Base-by-base conservation (phyloP, 2,888 invertebrate species). In the Elegia similella region DNA sequence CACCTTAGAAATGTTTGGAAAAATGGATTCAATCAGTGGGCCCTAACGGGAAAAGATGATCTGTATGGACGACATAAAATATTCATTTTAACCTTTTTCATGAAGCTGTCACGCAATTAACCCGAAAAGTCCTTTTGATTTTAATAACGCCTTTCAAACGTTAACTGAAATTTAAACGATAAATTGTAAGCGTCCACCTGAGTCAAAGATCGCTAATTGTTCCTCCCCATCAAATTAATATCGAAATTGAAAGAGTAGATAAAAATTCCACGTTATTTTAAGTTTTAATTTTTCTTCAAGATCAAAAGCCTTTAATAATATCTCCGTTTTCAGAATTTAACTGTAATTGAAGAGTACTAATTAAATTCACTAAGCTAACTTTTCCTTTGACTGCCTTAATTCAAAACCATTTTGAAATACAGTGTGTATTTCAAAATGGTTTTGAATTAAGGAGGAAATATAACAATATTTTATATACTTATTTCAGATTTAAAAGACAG, bases 61-160 rank as follows among this genome's bases (percentile, higher is more conserved):
- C 68, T 65, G n/a, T 32, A 56, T 53, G 59, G 60, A 61, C 52
- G 50, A 53, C 59, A 59, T 72, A 78, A 72, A 82, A 82, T 77
- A 77, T 80, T 79, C 75, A 75, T 76, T 73, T 69, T 62, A 74
- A 72, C 75, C 74, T 76, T 76, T 81, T 77, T 73, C 75, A 74
- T 67, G 59, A 53, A 61, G 59, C 68, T 62, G 69, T 72, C 67
- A 71, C 66, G 68, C 70, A 70, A 73, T 75, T 78, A 75, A 77
- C 76, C 77, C 69, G 59, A 75, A 76, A 76, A 74, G 69, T 76
- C 74, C 68, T 67, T 78, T 67, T 63, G 70, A 75, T 76, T 80
- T 81, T 80, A 81, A 80, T 80, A 78, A 75, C 72, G 71, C 66
- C 66, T 65, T 70, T 72, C 73, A 59, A 67, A 67, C 65, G 68